phyloP scores from a whole-genome alignment of 1,140 invertebrate species.

The Conus betulinus region DNA sequence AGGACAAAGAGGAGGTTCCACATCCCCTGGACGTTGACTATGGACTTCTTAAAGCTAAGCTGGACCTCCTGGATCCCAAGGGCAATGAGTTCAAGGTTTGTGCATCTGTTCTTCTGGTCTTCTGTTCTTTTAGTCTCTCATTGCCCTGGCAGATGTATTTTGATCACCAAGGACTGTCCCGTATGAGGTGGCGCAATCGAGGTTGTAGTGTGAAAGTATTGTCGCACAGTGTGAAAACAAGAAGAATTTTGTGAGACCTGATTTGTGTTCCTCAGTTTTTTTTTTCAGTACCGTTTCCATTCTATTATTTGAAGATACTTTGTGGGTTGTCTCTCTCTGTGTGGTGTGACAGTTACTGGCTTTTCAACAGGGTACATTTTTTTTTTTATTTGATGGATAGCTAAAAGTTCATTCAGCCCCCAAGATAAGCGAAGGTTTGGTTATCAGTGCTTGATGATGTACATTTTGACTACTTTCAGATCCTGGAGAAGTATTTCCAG shows the following conservation, averaged over 20 bases:
- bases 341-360: no score
- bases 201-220: neutral
- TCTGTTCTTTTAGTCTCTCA: neutral
- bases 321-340: no score
- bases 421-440: no score
- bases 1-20: constrained; percentile 54
- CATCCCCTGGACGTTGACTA: constrained; percentile 76
- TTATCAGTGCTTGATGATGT: no score
- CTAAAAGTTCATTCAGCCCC: no score
- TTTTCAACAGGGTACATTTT: no score
- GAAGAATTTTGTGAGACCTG: no score
- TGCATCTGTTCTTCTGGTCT: neutral
- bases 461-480: constrained; percentile 50
- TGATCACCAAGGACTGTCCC: neutral
- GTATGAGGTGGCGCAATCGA: neutral
- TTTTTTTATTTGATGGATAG: no score
- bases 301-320: no score
- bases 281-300: no score
- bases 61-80: constrained; percentile 65
- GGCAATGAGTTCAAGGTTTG: constrained; percentile 71
- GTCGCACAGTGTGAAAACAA: no score
- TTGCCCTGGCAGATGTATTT: neutral
- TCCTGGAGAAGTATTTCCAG: constrained; percentile 71
- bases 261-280: no score
- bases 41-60: constrained; percentile 72